A percentile compares a stretch with the other conserved stretches of the same genome.
phyloP scores from a whole-genome alignment of 2,888 invertebrate genomes.

The Thysanoteuthis rhombus region DNA sequence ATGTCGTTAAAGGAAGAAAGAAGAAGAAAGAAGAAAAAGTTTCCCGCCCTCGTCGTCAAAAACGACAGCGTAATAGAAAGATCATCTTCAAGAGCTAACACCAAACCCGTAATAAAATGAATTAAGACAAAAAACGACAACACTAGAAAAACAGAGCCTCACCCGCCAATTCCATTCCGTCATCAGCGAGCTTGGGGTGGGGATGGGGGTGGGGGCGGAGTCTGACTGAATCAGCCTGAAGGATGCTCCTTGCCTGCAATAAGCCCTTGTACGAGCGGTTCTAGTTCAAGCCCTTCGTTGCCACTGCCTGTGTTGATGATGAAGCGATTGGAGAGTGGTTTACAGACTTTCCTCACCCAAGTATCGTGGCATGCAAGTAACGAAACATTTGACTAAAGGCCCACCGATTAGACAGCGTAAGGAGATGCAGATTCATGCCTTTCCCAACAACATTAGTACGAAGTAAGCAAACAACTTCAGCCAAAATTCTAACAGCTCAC shows the following conservation, averaged over 20 bases:
- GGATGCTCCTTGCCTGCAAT: neutral
- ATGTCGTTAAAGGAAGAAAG: neutral
- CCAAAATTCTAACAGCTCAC: too few species aligned
- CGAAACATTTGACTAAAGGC: too few species aligned
- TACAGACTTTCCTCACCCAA: too few species aligned
- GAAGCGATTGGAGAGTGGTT: too few species aligned
- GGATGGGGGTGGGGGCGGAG: neutral
- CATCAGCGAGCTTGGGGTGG: neutral
- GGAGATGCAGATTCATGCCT: too few species aligned
- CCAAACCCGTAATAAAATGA: neutral
- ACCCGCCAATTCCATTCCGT: neutral
- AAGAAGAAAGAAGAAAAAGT: neutral
- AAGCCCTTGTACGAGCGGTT: too few species aligned
- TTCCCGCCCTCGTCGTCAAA: neutral
- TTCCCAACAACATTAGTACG: too few species aligned
- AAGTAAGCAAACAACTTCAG: too few species aligned
- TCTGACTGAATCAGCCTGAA: neutral
- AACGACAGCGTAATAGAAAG: neutral
- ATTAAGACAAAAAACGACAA: neutral
- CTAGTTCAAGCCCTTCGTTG: too few species aligned
- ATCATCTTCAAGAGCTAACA: neutral
- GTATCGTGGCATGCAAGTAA: too few species aligned
- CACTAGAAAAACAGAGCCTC: neutral
- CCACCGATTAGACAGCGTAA: too few species aligned
- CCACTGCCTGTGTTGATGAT: too few species aligned